Conservation (phyloP, 2,797 vertebrate species). For the Pangasius djambal region DNA sequence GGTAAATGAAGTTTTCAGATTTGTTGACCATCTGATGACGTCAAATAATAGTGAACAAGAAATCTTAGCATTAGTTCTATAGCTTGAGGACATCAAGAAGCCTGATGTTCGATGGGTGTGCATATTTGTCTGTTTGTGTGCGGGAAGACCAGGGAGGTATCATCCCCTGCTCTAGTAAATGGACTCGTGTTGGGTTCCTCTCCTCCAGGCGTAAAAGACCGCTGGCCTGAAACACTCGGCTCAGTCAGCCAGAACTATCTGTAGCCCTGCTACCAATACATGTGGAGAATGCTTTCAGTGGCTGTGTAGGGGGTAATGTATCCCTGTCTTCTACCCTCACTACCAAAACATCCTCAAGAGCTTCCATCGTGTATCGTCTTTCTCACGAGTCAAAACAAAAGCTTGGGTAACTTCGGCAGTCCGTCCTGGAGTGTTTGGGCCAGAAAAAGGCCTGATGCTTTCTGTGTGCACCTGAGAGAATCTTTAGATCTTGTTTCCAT, state of each 20-base stretch:
- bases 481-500: constrained; percentile 77
- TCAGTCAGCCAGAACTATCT: constrained; percentile 85
- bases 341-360: constrained; percentile 48
- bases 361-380: constrained; percentile 36
- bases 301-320: constrained; percentile 51
- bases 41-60: neutral
- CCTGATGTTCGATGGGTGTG: neutral
- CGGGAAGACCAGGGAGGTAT: constrained; percentile 18
- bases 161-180: constrained; percentile 31
- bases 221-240: constrained; percentile 79
- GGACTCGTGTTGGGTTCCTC: constrained; percentile 58
- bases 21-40: neutral
- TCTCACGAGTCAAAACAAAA: constrained; percentile 43
- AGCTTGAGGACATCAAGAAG: neutral
- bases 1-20: neutral
- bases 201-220: constrained; percentile 58
- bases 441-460: constrained; percentile 62
- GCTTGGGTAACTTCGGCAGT: neutral
- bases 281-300: constrained; percentile 43
- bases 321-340: constrained; percentile 33
- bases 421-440: constrained; percentile 68
- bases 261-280: constrained; percentile 61
- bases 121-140: constrained; percentile 20
- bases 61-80: neutral
- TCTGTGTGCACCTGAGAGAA: constrained; percentile 56